Base-by-base conservation (phyloP, 2,797 vertebrate genomes). In the Neomorphus geoffroyi region DNA sequence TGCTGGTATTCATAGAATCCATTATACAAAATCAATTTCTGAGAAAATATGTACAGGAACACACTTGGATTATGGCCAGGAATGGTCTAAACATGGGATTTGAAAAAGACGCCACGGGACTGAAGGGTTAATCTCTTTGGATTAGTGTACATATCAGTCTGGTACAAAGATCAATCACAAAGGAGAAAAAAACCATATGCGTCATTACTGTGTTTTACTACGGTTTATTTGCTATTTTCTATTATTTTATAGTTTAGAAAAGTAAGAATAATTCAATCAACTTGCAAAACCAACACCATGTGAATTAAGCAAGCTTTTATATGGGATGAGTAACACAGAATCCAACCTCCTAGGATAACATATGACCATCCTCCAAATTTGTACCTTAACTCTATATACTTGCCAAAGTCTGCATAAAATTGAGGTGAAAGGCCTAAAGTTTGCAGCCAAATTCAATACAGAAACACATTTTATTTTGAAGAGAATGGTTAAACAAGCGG, bases 21-120 rank as follows among this genome's bases (percentile, higher is more conserved):
- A 27, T 45, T 30, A 51, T 30, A 35, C 16, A 37, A 78, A 83
- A 21, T 2, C 10, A 23, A 30, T 18, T 53, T 50, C 24, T 5
- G 6, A 66, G 16, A 2, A 88, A 35, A 33, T 57, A 71, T 0
- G 0, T 28, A n/a, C 1, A 51, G 19, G 23, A 83, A 21, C 9
- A 75, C 39, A 86, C 7, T 10, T 53, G 10, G n/a, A 18, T 45
- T 72, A 32, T n/a, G 23, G 13, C 14, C 39, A 56, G 32, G 7
- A 77, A 24, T 35, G 8, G 1, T 3, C 11, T 39, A 50, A 81
- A 71, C 2, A 0, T 3, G 11, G 15, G 4, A 61, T 50, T 75
- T 86, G 15, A 16, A 85, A 82, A 85, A 54, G 0, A 17, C 2
- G 2, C 13, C 2, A 56, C 41, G 62, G 5, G 21, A 43, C 10